Evolutionary conservation across 2,113 vertebrate genomes (phyloP), one percentile per base, ranked within the genome.

Genomic region (Nycticebus coucang): DNA sequence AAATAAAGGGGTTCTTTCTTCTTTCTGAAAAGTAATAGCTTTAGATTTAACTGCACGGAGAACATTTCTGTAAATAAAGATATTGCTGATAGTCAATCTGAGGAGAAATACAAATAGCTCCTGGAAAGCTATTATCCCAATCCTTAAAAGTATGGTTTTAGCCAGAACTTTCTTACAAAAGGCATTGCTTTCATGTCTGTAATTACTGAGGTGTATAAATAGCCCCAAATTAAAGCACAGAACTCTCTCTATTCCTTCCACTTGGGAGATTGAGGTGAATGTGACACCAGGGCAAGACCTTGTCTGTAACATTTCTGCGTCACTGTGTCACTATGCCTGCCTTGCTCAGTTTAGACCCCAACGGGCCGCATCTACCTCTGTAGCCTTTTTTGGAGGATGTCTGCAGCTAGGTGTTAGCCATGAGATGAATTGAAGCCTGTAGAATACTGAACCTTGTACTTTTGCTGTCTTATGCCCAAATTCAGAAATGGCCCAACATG

Each of bases 161-260:
- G 92, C 92, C 68, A 88, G 45, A 98, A 79, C 19, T 97, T 96
- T 93, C 11, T 79, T 95, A 84, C 55, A 97, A 97, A 97, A 95
- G 50, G 12, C 22, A 53, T 91, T 30, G 89, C 93, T 87, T 95
- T 19, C 57, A 93, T 74, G 79, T 93, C 53, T 94, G 77, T 93
- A 97, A 95, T 96, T 98, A 97, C 7, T 85, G 95, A 95, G 33
- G 57, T 96, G 74, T 91, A 66, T 95, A 98, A 97, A 95, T 95
- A 97, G 88, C 11, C 37, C n/a, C 90, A 82, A 95, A 77, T 21
- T 64, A 96, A 95, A 97, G 88, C 72, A 96, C 45, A 96, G 41
- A 62, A 62, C 75, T 96, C 82, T 83, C 77, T 97, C 95, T 94
- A 69, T 97, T 95, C 62, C 75, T 95, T 5, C 4, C n/a, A 0